Conservation (phyloP, 1,140 invertebrate species). For the Acromyrmex heyeri region DNA sequence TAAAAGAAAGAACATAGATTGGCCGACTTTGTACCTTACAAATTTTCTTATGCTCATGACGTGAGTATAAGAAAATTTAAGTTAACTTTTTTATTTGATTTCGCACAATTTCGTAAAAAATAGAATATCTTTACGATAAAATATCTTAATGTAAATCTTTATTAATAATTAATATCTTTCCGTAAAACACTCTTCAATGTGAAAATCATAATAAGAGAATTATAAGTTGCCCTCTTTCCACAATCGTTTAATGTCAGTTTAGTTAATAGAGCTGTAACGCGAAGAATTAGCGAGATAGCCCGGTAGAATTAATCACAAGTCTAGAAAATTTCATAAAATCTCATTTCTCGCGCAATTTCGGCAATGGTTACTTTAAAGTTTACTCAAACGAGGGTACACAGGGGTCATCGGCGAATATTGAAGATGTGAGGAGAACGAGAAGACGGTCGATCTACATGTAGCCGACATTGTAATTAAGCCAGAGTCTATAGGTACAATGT, state of each 20-base stretch:
- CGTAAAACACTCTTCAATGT: not conserved
- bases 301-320: not conserved
- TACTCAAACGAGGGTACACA: slow-evolving; percentile 42
- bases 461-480: slow-evolving; percentile 73
- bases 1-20: not conserved
- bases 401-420: slow-evolving; percentile 57
- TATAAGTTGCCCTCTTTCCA: not conserved
- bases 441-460: slow-evolving; percentile 58
- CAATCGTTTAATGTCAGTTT: not conserved
- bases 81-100: not conserved
- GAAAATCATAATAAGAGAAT: not conserved
- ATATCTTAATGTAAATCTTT: not conserved
- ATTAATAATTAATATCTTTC: not conserved
- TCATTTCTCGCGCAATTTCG: slow-evolving; percentile 23
- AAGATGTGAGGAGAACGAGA: slow-evolving; percentile 59
- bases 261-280: not conserved
- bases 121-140: not conserved
- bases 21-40: not conserved
- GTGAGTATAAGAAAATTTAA: not conserved
- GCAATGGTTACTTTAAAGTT: slow-evolving; percentile 2
- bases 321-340: slow-evolving; percentile 10
- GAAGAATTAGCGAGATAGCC: slow-evolving; percentile 5
- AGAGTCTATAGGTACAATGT: slow-evolving; percentile 68
- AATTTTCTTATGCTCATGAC: not conserved
- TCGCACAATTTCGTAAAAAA: not conserved